Base-by-base conservation (phyloP, 53 echinoderm and acorn worm species). In the Paracentrotus lividus region DNA sequence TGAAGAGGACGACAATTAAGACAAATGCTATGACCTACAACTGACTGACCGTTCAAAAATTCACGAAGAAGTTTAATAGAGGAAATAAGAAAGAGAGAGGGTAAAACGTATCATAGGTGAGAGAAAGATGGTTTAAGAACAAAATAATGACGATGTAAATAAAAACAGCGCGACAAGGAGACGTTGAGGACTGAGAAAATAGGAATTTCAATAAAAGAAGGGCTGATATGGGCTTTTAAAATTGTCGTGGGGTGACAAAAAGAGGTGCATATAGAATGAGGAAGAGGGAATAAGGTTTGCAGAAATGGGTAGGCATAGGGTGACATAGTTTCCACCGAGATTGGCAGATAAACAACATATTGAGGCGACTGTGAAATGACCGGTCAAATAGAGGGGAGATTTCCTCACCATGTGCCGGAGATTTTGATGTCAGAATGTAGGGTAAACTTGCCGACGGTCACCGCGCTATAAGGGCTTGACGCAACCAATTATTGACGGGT, bases 401-500 rank as follows among this genome's bases (percentile, higher is more conserved):
- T 47, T 26, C 9, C 38, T 0, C 81, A 7, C 81, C 81, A 81
- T 27, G 81, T 81, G 81, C 47, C 24, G 26, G 20, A 47, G 81
- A 81, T 81, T 81, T n/a, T 45, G 47, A 8, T 6, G 47, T 45
- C 32, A n/a, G 47, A n/a, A 81, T 45, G 33, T 81, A 81, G 81
- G 81, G 45, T 47, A 49, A 8, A 10, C 26, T 40, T 10, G 5
- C 47, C 44, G 26, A 7, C 81, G 81, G 81, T 81, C 26, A 47
- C 44, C 27, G 26, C 0, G 45, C 18, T 5, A 81, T 36, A n/a
- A 81, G 81, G 27, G 38, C 27, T 72, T 72, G 72, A 34, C 12
- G 72, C 72, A 36, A 81, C 81, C 47, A 81, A 81, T 81, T n/a
- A 78, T 45, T 81, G 81, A 81, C 81, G 81, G 81, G 42, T 81